Percentiles rank a stretch among this genome's conserved stretches.
These are phyloP conservation scores for Oppia nitens DNA, from an alignment of 1,140 invertebrate species.

Conservation along the genomic window DNA sequence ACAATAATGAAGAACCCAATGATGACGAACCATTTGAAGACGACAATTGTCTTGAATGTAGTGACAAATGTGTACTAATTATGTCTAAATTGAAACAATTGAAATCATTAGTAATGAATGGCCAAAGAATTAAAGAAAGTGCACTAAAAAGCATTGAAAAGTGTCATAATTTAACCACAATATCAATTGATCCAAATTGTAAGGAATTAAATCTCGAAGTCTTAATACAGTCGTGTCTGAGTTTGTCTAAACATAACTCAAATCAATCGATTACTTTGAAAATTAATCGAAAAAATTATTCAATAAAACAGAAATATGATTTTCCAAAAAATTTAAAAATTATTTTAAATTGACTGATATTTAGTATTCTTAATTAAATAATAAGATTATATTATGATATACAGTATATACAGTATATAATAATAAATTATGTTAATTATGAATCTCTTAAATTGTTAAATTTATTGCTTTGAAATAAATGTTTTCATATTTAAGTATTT, in stretches of 20 bases:
- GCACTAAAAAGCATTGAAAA: neutral
- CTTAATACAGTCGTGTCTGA: neutral
- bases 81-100: neutral
- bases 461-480: no score
- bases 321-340: neutral
- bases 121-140: neutral
- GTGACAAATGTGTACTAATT: neutral
- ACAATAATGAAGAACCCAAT: neutral
- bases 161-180: neutral
- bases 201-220: neutral
- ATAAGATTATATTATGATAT: no score
- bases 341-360: no score
- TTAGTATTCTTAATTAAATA: no score
- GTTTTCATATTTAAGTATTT: no score
- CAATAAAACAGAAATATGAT: neutral
- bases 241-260: neutral
- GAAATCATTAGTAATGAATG: neutral
- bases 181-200: neutral
- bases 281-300: neutral
- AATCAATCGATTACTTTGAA: neutral
- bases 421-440: no score
- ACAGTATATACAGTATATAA: no score
- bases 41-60: neutral
- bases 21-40: neutral
- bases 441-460: no score